Percentiles rank a stretch among this genome's conserved stretches.
Evolutionary conservation across 1,140 invertebrate species (phyloP).

Genomic region (Adelges cooleyi): DNA sequence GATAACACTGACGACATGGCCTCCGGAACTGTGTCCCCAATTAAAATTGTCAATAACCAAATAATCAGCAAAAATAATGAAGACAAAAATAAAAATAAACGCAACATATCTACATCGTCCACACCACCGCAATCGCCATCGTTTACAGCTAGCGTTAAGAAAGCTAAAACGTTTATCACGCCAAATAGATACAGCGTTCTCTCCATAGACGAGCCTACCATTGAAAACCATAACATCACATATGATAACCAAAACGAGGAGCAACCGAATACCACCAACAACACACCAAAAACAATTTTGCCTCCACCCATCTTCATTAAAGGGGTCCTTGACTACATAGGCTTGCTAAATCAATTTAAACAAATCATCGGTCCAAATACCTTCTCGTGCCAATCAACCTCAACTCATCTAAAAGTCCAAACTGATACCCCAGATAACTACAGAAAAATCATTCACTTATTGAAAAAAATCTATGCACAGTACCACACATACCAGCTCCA

Average conservation of each 20-base stretch:
- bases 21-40: not conserved
- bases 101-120: not conserved
- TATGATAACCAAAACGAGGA: no score
- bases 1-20: not conserved
- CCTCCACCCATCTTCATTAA: not conserved
- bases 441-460: not conserved
- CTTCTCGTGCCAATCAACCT: not conserved
- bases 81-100: slow-evolving; percentile 7
- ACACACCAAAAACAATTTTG: not conserved
- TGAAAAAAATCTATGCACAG: not conserved
- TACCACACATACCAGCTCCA: slow-evolving; percentile 36
- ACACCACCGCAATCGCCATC: not conserved
- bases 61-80: slow-evolving; percentile 7
- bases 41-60: slow-evolving; percentile 8
- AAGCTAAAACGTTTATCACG: not conserved
- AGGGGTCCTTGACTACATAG: not conserved
- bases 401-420: not conserved
- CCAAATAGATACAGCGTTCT: not conserved
- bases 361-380: not conserved
- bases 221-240: not conserved
- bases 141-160: not conserved
- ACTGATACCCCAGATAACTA: not conserved
- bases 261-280: not conserved
- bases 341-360: not conserved
- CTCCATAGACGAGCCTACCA: not conserved